phyloP scores from a whole-genome alignment of 2,888 invertebrate genomes.

The Archaeoteleia sp. region DNA sequence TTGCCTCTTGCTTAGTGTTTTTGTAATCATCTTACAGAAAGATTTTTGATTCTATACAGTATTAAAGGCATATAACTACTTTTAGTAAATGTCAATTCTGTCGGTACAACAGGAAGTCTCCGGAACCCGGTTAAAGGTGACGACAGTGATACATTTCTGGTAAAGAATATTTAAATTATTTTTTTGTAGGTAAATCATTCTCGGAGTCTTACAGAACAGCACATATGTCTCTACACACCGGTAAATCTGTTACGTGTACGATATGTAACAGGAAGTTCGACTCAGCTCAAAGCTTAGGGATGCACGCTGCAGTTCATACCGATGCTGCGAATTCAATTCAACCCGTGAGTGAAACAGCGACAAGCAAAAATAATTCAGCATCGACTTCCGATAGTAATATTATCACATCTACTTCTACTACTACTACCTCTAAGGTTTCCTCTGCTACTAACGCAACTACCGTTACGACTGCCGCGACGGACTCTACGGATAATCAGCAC shows the following conservation, averaged over 20 bases:
- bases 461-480: constrained; percentile 10
- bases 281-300: constrained; percentile 80
- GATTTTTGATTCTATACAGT: too few relatives aligned
- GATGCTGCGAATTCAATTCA: constrained; percentile 52
- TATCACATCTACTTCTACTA: background rate
- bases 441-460: background rate
- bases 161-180: constrained; percentile 7
- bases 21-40: too few relatives aligned
- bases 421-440: constrained; percentile 14
- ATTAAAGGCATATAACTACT: too few relatives aligned
- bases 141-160: too few relatives aligned
- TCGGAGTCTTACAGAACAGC: constrained; percentile 77
- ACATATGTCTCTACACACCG: constrained; percentile 82
- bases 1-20: too few relatives aligned
- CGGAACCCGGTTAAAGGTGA: too few relatives aligned
- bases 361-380: background rate
- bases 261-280: constrained; percentile 85
- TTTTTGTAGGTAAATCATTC: constrained; percentile 65
- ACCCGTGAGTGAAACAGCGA: constrained; percentile 18
- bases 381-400: background rate
- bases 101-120: too few relatives aligned
- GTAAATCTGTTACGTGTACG: constrained; percentile 78
- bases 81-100: too few relatives aligned
- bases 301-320: constrained; percentile 84
- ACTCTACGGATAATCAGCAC: constrained; percentile 38